Conservation (phyloP, 2,888 invertebrate species). For the Amphipoea oculea region DNA sequence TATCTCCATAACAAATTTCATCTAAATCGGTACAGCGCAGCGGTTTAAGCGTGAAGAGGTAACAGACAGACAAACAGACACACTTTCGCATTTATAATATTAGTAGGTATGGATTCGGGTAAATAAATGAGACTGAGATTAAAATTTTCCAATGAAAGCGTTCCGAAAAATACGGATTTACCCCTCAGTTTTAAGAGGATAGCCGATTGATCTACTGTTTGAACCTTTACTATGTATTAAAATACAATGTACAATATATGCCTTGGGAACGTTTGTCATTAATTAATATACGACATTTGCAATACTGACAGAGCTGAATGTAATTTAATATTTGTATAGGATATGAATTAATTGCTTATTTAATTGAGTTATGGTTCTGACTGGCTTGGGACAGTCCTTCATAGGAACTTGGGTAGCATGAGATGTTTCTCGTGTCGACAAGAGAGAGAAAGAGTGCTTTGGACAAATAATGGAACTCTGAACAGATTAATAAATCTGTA, state of each 20-base stretch:
- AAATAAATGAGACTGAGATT: not conserved
- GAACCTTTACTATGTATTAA: conserved; percentile 23
- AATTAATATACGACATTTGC: conserved; percentile 52
- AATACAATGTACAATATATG: conserved; percentile 44
- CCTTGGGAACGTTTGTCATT: conserved; percentile 46
- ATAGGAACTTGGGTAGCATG: conserved; percentile 4
- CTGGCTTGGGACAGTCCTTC: not conserved
- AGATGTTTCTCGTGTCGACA: not conserved
- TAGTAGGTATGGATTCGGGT: not conserved
- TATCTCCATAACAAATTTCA: too few species aligned
- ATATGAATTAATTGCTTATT: conserved; percentile 15
- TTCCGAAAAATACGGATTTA: not conserved
- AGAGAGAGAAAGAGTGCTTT: not conserved
- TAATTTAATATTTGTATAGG: conserved; percentile 32
- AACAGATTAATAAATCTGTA: not conserved
- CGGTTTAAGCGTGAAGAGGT: too few species aligned
- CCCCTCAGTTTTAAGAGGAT: not conserved
- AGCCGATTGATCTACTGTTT: conserved; percentile 34
- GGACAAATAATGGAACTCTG: not conserved
- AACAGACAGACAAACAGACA: too few species aligned
- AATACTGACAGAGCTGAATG: conserved; percentile 29
- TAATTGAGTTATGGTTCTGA: not conserved
- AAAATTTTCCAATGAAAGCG: not conserved
- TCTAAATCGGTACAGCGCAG: too few species aligned
- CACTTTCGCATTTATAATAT: too few species aligned